Conservation (phyloP, 2,888 invertebrate genomes). For the Ptychoptera albimana region DNA sequence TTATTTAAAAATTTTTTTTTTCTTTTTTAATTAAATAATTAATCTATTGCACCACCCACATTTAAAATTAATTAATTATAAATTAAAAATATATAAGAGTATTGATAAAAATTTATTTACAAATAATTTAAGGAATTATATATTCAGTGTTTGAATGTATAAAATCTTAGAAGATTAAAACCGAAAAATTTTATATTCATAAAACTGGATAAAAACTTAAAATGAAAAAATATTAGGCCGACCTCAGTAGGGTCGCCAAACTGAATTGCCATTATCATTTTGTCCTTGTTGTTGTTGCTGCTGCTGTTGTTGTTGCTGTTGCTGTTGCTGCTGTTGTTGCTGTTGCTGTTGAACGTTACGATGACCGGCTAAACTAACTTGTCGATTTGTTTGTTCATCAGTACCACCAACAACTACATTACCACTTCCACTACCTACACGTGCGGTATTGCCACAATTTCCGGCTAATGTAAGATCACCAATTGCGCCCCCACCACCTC, state of each 20-base stretch:
- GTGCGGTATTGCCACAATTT: conserved; percentile 28
- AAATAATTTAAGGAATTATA: too few species aligned
- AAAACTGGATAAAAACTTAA: too few species aligned
- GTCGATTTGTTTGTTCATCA: conserved; percentile 27
- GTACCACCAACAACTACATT: conserved; percentile 19
- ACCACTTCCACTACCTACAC: conserved; percentile 9
- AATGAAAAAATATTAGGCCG: too few species aligned
- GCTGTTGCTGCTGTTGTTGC: conserved; percentile 1
- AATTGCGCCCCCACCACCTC: conserved; percentile 22
- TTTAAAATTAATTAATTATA: too few species aligned
- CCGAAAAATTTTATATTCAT: too few species aligned
- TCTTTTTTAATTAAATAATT: too few species aligned
- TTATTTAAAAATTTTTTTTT: too few species aligned
- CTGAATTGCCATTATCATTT: conserved; percentile 41
- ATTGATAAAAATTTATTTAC: too few species aligned
- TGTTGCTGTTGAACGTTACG: conserved; percentile 3
- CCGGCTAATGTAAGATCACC: conserved; percentile 27
- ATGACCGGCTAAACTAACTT: conserved; percentile 17
- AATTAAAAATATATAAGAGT: too few species aligned
- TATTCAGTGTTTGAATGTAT: too few species aligned
- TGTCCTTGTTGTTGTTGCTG: conserved; percentile 23
- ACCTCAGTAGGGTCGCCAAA: conserved; percentile 59
- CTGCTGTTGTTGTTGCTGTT: conserved; percentile 4
- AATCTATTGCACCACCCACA: too few species aligned
- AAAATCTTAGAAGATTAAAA: too few species aligned